These are phyloP conservation scores for Microtus montanus DNA, from an alignment of 2,113 vertebrate genomes.

Conservation along the genomic window DNA sequence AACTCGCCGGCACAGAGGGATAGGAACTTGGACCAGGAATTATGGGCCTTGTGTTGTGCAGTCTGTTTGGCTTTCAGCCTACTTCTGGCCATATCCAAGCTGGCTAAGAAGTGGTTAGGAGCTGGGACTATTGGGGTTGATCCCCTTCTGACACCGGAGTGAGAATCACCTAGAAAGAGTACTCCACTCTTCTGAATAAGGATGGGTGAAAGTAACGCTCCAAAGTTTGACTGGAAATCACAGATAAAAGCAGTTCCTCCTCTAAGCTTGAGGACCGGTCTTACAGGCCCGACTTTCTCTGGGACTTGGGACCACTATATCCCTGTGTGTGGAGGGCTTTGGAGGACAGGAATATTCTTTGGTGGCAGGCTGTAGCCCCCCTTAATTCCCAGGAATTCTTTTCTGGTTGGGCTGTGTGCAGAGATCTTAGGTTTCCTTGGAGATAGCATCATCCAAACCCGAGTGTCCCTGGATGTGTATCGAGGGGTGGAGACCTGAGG, in stretches of 20 bases:
- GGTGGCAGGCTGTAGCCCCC: background rate
- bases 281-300: background rate
- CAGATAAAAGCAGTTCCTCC: background rate
- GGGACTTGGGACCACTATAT: background rate
- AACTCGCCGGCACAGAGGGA: background rate
- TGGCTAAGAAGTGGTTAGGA: background rate
- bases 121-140: background rate
- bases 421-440: background rate
- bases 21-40: background rate
- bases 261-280: background rate
- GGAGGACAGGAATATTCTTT: conserved; percentile 8
- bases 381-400: background rate
- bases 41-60: background rate
- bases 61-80: background rate
- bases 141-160: background rate
- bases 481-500: background rate
- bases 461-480: background rate
- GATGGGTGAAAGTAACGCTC: background rate
- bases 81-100: background rate
- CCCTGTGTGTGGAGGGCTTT: background rate
- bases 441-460: background rate
- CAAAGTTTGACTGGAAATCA: background rate
- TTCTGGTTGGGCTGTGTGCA: background rate
- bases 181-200: background rate
- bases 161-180: conserved; percentile 15